Conservation (phyloP, 2,888 invertebrate genomes). For the Sinotaia quadrata region DNA sequence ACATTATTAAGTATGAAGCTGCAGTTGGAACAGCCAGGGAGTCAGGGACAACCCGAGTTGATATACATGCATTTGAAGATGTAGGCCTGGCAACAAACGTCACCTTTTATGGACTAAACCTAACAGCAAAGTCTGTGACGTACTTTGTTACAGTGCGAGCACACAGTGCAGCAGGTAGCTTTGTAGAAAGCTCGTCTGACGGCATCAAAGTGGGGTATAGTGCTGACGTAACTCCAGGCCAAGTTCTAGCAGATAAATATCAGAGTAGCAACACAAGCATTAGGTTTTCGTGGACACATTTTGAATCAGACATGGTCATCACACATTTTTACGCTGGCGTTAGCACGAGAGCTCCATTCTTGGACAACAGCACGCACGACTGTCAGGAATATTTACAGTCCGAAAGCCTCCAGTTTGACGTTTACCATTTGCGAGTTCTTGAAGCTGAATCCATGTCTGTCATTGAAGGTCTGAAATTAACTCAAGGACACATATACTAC, state of each 20-base stretch:
- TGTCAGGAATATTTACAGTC: background rate
- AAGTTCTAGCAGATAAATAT: background rate
- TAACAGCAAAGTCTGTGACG: constrained; percentile 45
- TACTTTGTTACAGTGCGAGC: constrained; percentile 59
- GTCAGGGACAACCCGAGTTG: constrained; percentile 43
- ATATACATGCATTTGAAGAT: constrained; percentile 51
- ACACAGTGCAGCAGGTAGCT: constrained; percentile 51
- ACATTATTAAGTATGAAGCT: constrained; percentile 47
- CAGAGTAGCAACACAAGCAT: constrained; percentile 12
- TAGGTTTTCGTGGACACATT: constrained; percentile 8
- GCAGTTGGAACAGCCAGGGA: constrained; percentile 55
- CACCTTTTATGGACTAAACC: constrained; percentile 47
- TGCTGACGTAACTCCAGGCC: constrained; percentile 7
- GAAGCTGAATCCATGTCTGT: constrained; percentile 5
- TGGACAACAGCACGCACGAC: background rate
- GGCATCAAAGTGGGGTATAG: constrained; percentile 52
- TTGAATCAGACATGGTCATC: constrained; percentile 23
- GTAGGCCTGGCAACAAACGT: constrained; percentile 49
- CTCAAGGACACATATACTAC: constrained; percentile 37
- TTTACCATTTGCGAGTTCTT: constrained; percentile 3
- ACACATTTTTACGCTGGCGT: constrained; percentile 11
- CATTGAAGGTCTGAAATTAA: background rate
- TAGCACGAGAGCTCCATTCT: background rate
- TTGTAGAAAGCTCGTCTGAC: constrained; percentile 52
- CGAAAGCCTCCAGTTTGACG: constrained; percentile 1